These are phyloP conservation scores for Strongylocentrotus purpuratus DNA, from an alignment of 35 echinoderm and acorn worm genomes.

Conservation along the genomic window DNA sequence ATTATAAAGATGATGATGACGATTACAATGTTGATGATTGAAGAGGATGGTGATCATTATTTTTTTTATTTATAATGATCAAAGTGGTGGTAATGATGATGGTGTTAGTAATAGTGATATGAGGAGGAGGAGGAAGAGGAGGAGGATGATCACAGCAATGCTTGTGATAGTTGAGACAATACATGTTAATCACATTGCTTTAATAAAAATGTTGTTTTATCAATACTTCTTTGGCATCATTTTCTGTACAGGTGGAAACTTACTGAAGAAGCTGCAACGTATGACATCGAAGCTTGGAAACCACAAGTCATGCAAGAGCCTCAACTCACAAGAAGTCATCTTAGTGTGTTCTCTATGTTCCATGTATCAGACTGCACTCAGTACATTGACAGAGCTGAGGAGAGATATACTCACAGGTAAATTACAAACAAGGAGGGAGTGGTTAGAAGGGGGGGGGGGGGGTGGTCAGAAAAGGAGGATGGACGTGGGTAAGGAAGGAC, in stretches of 20 bases:
- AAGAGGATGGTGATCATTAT: too few species aligned
- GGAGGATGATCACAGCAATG: too few species aligned
- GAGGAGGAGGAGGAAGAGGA: not conserved
- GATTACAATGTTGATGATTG: too few species aligned
- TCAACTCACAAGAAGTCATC: conserved; percentile 78
- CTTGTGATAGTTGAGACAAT: too few species aligned
- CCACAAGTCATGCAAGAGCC: conserved; percentile 70
- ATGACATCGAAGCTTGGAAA: conserved; percentile 73
- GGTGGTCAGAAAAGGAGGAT: not conserved
- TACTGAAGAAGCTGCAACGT: conserved; percentile 82
- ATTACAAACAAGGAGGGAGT: not conserved
- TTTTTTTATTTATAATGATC: too few species aligned
- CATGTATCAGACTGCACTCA: conserved; percentile 87
- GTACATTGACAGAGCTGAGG: conserved; percentile 87
- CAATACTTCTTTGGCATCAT: not conserved
- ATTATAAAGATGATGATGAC: not conserved
- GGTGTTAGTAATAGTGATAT: not conserved
- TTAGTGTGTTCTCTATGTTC: conserved; percentile 85
- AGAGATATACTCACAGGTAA: conserved; percentile 94
- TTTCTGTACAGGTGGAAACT: conserved; percentile 57
- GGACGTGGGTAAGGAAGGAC: too few species aligned
- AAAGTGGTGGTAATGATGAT: not conserved
- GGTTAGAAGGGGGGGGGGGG: not conserved
- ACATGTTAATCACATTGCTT: too few species aligned
- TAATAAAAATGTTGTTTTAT: not conserved